These are phyloP conservation scores for Scortum barcoo DNA, from an alignment of 2,113 vertebrate genomes.

Conservation along the genomic window DNA sequence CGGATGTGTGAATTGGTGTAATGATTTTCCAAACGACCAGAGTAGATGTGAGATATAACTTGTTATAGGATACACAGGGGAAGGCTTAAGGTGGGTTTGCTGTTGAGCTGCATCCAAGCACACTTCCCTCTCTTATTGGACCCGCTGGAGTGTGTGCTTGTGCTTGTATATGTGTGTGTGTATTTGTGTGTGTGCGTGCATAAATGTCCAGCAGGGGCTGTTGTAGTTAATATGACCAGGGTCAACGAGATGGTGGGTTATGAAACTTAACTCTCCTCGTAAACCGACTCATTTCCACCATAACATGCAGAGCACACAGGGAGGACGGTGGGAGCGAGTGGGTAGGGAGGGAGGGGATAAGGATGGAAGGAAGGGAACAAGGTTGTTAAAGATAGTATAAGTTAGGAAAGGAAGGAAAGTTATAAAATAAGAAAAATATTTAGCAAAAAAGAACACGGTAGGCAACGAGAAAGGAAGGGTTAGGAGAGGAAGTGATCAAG, in stretches of 20 bases:
- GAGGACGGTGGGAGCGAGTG: constrained; percentile 22
- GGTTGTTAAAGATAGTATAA: constrained; percentile 1
- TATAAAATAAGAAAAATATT: constrained; percentile 4
- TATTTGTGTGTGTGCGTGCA: constrained; percentile 21
- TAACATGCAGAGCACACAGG: constrained; percentile 41
- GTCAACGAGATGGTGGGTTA: constrained; percentile 67
- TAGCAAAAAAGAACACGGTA: background rate
- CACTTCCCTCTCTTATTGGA: constrained; percentile 71
- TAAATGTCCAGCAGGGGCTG: constrained; percentile 46
- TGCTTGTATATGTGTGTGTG: constrained; percentile 16
- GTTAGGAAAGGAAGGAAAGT: background rate
- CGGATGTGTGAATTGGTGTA: constrained; percentile 44
- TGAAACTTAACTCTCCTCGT: constrained; percentile 75
- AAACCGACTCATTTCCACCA: constrained; percentile 71
- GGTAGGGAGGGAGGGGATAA: background rate
- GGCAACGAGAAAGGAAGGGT: background rate
- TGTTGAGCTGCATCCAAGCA: constrained; percentile 67
- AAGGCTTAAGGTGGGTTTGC: constrained; percentile 51
- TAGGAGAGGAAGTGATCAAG: background rate
- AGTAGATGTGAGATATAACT: constrained; percentile 49
- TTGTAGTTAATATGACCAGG: constrained; percentile 66
- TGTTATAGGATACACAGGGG: constrained; percentile 48
- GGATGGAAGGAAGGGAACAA: background rate
- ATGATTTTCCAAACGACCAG: constrained; percentile 51
- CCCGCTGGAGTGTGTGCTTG: constrained; percentile 40